Evolutionary conservation across 1,140 invertebrate species (phyloP).

Genomic region (Theocolax elegans): DNA sequence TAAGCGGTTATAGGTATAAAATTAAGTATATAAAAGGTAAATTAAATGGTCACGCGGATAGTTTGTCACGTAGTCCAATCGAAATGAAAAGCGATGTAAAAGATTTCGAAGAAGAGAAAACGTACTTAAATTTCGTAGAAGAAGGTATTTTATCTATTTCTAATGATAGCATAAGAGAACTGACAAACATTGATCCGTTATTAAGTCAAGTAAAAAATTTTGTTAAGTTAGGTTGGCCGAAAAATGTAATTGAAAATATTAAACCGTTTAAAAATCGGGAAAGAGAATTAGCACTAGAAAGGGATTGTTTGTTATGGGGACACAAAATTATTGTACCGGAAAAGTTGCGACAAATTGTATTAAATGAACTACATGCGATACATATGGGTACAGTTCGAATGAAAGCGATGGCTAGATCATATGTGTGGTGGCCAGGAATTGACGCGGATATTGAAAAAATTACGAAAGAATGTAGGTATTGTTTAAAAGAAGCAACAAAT

Average conservation of each 20-base stretch:
- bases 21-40: not conserved
- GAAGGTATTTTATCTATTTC: no score
- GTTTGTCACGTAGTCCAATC: not conserved
- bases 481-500: no score
- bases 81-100: not conserved
- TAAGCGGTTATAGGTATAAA: not conserved
- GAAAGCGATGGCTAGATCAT: no score
- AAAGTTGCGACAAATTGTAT: slow-evolving; percentile 31
- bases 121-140: no score
- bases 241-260: not conserved
- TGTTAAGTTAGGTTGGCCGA: not conserved
- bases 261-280: not conserved
- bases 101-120: not conserved
- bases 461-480: no score
- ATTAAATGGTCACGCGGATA: not conserved
- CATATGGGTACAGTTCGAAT: no score
- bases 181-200: not conserved
- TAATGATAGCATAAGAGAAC: not conserved
- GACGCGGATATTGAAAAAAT: no score
- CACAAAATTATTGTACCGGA: no score
- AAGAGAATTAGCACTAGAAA: slow-evolving; percentile 36
- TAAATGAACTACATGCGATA: no score
- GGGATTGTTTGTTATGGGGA: no score
- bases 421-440: no score
- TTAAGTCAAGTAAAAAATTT: not conserved